A percentile compares a stretch with the other conserved stretches of the same genome.
Conservation (phyloP, 2,888 invertebrate genomes). For the Pheosia gnoma region DNA sequence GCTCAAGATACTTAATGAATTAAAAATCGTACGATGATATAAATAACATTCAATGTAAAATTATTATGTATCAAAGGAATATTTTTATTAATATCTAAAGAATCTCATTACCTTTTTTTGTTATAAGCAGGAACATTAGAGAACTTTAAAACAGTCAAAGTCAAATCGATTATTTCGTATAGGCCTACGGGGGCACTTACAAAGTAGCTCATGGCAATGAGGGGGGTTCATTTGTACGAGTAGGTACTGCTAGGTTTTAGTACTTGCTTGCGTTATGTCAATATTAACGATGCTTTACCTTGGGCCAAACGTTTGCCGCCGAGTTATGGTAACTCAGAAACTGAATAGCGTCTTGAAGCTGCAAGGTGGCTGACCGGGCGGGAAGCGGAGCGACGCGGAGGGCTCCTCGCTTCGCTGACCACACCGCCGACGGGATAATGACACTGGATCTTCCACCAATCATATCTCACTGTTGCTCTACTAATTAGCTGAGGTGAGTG, state of each 20-base stretch:
- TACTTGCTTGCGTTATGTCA: no score
- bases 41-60: background rate
- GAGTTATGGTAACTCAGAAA: conserved; percentile 5
- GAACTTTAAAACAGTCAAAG: no score
- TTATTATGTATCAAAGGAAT: background rate
- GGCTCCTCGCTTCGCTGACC: conserved; percentile 61
- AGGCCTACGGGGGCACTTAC: no score
- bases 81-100: background rate
- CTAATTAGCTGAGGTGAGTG: conserved; percentile 4
- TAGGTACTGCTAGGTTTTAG: no score
- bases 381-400: conserved; percentile 66
- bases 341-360: conserved; percentile 27
- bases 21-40: background rate
- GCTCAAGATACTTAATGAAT: background rate
- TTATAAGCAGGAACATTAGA: no score
- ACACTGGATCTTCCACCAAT: conserved; percentile 67
- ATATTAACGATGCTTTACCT: background rate
- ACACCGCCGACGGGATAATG: conserved; percentile 56
- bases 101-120: no score
- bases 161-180: no score
- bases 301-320: background rate
- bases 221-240: no score
- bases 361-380: conserved; percentile 71
- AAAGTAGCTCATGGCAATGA: no score
- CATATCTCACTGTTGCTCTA: conserved; percentile 71